Percentiles rank a stretch among this genome's conserved stretches.
Evolutionary conservation across 2,888 invertebrate genomes (phyloP).

Genomic region (Germaria angustata): DNA sequence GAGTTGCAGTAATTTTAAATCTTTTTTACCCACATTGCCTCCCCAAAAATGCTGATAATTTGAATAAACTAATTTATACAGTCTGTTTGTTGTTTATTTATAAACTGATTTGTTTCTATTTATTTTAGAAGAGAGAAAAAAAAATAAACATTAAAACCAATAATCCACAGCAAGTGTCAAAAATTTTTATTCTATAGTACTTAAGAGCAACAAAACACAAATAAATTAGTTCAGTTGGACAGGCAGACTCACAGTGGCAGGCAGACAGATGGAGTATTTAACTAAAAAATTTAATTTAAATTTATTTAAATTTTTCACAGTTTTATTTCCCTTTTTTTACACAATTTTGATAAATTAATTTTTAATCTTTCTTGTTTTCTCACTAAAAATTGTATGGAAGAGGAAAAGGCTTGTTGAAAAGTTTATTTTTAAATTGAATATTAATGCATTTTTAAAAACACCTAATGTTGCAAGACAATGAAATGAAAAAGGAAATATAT

Average conservation of each 20-base stretch:
- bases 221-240: background rate
- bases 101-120: conserved; percentile 54
- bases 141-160: conserved; percentile 53
- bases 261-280: background rate
- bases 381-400: background rate
- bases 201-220: conserved; percentile 26
- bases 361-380: conserved; percentile 6
- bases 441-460: background rate
- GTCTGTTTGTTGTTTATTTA: conserved; percentile 43
- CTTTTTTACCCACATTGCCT: background rate
- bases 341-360: conserved; percentile 51
- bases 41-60: background rate
- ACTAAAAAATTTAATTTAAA: background rate
- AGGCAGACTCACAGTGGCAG: background rate
- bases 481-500: background rate
- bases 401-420: background rate
- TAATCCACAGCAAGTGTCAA: conserved; percentile 54
- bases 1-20: background rate
- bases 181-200: conserved; percentile 49
- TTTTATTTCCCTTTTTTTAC: background rate
- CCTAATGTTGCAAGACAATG: background rate
- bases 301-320: conserved; percentile 20
- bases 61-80: conserved; percentile 32
- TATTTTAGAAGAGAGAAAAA: conserved; percentile 20
- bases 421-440: conserved; percentile 25